Conservation (phyloP, 2,888 invertebrate genomes). For the Molanna angustata region DNA sequence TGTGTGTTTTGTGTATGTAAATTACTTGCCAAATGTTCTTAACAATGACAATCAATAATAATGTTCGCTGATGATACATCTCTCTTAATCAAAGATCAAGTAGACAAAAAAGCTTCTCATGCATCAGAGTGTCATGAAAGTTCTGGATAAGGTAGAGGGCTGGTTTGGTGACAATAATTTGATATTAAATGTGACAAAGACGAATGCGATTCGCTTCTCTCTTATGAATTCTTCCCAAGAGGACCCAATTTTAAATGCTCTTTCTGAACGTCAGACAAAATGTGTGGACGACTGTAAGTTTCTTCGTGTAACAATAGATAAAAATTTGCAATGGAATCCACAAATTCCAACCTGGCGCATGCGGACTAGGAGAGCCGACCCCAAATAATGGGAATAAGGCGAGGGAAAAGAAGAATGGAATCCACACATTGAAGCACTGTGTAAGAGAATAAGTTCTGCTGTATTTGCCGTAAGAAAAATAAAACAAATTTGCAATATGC, state of each 20-base stretch:
- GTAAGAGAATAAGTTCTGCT: not conserved
- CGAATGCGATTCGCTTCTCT: not conserved
- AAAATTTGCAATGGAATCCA: not conserved
- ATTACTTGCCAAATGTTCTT: not conserved
- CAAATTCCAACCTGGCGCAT: too few relatives aligned
- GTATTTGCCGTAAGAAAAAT: not conserved
- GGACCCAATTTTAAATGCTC: not conserved
- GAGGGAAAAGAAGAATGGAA: too few relatives aligned
- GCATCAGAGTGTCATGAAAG: not conserved
- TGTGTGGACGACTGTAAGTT: not conserved
- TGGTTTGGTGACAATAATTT: not conserved
- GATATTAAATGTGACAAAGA: not conserved
- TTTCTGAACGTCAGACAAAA: not conserved
- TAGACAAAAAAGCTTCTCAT: not conserved
- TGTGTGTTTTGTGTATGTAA: not conserved
- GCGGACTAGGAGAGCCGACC: too few relatives aligned
- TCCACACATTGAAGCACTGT: too few relatives aligned
- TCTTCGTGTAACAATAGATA: not conserved
- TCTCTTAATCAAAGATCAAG: not conserved
- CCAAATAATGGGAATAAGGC: too few relatives aligned
- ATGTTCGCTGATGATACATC: not conserved
- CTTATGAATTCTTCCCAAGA: not conserved
- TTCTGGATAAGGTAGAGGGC: not conserved
- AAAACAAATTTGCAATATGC: not conserved
- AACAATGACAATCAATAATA: not conserved